Conservation (phyloP, 2,113 vertebrate species). For the Heptranchias perlo region DNA sequence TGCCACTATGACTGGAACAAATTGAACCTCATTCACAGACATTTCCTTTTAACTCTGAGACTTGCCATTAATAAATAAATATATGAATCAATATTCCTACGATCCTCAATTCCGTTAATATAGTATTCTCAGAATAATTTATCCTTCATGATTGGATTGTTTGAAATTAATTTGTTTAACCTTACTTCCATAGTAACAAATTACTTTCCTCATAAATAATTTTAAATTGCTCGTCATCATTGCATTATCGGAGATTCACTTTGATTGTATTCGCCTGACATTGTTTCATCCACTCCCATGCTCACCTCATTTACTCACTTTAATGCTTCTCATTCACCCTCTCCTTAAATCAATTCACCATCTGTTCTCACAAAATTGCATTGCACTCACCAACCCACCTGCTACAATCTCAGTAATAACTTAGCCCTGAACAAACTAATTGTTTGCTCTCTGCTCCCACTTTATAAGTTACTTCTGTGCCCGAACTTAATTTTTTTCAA, state of each 20-base stretch:
- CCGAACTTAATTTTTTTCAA: constrained; percentile 21
- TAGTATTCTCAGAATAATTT: not conserved
- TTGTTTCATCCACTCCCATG: constrained; percentile 10
- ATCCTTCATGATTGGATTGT: constrained; percentile 17
- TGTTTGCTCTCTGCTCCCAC: not conserved
- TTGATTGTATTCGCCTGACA: not conserved
- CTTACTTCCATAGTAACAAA: constrained; percentile 8
- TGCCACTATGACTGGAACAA: not conserved
- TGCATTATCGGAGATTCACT: not conserved
- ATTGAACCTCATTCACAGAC: not conserved
- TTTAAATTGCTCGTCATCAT: not conserved
- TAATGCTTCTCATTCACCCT: not conserved
- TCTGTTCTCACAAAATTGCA: constrained; percentile 13
- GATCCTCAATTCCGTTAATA: not conserved
- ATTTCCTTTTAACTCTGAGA: not conserved
- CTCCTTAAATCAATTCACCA: constrained; percentile 23
- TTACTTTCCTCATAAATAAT: constrained; percentile 18
- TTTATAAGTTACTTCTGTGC: constrained; percentile 3
- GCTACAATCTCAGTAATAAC: constrained; percentile 18
- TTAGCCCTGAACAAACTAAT: not conserved
- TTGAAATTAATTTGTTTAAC: constrained; percentile 13
- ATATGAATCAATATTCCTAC: not conserved
- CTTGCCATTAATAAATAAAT: not conserved
- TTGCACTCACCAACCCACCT: not conserved
- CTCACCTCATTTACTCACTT: constrained; percentile 22